These are phyloP conservation scores for Pseudochirops cupreus DNA, from an alignment of 2,797 vertebrate genomes.

Conservation along the genomic window DNA sequence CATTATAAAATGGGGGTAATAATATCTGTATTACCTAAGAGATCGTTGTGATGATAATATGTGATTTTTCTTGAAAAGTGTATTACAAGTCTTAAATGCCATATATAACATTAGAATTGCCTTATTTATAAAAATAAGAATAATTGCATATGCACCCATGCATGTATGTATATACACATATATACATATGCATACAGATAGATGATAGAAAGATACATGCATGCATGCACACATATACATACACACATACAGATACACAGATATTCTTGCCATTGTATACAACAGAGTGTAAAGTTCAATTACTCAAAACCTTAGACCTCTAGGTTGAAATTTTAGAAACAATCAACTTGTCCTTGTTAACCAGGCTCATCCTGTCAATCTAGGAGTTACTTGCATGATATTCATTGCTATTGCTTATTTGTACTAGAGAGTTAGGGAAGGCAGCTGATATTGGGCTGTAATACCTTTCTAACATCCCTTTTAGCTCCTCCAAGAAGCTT, in stretches of 20 bases:
- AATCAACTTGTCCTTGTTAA: not conserved
- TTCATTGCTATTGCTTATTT: not conserved
- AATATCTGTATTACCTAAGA: not conserved
- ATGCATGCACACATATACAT: no score
- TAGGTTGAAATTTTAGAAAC: constrained; percentile 30
- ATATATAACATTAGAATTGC: not conserved
- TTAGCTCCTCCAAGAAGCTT: constrained; percentile 73
- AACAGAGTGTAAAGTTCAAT: not conserved
- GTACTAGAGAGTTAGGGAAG: constrained; percentile 22
- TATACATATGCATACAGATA: no score
- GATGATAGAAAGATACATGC: no score
- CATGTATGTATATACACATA: no score
- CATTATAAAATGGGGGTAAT: not conserved
- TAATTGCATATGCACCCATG: not conserved
- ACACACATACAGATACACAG: no score
- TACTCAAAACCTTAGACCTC: not conserved
- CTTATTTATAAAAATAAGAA: not conserved
- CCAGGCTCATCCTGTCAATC: not conserved
- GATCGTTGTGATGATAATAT: not conserved
- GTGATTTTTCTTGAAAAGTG: not conserved
- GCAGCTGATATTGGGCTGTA: constrained; percentile 76
- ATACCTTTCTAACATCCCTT: constrained; percentile 76
- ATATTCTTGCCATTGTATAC: not conserved
- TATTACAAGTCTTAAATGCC: not conserved
- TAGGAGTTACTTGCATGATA: not conserved